Base-by-base conservation (phyloP, 2,113 vertebrate species). In the Zosterops japonicus region DNA sequence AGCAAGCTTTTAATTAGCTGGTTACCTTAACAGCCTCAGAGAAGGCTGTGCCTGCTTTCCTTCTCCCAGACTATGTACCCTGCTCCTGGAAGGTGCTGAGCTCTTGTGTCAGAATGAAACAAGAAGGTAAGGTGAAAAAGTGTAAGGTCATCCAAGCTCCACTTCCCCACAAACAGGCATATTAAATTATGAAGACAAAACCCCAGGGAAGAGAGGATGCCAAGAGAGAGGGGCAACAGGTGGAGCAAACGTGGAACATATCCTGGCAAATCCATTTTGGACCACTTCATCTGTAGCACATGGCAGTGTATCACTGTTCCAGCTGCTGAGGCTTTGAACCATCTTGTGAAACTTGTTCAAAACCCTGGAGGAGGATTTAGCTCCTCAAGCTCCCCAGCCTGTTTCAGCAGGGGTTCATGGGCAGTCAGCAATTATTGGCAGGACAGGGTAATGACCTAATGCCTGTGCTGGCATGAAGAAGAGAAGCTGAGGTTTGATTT, bases 221-320 rank as follows among this genome's bases (percentile, higher is more conserved):
- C 55, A 55, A 6, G 14, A 74, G 44, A 53, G 20, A 78, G 60
- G 35, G 47, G 50, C 60, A 93, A 78, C 91, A 92, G 90, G 83
- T 86, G 79, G 68, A 90, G 19, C 47, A 93, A 88, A 69, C 4
- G 0, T 36, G 72, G 78, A 96, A 83, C 61, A 47, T 11, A 65
- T 89, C 80, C 64, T 71, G 50, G 36, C 59, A 94, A 96, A 96
- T 93, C 92, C 67, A 31, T 92, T 95, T 92, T 24, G 71, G 89
- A 74, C 59, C 36, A 12, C 23, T 88, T 92, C 50, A 63, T 93
- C 67, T 86, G 63, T 59, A 61, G 56, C 80, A 55, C 68, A 52
- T 90, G 78, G 69, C 84, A 47, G 27, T 3, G 22, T 63, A 74
- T 60, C 87, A 47, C 68, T 92, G 85, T 57, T 88, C 82, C 93